These are phyloP conservation scores for Anguilla japonica DNA, from an alignment of 2,113 vertebrate species.

Conservation along the genomic window DNA sequence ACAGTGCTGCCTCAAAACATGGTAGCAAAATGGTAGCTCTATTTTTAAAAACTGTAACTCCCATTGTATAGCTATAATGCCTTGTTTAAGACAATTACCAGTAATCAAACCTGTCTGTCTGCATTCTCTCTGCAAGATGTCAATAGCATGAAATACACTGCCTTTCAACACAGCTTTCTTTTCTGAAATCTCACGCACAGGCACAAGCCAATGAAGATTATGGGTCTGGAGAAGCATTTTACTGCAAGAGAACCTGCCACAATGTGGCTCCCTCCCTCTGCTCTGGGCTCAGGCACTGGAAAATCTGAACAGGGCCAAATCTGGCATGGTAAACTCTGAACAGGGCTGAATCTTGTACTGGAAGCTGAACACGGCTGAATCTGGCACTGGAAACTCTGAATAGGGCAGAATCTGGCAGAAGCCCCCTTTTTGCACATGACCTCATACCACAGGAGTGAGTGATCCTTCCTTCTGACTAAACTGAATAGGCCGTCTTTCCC, in stretches of 20 bases:
- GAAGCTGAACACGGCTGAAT: background rate
- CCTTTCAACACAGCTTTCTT: background rate
- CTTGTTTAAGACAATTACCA: too few relatives aligned
- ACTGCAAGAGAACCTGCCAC: background rate
- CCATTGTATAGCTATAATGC: too few relatives aligned
- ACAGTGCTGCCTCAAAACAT: too few relatives aligned
- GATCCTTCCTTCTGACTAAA: slow-evolving; percentile 2
- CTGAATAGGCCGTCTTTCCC: background rate
- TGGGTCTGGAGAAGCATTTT: background rate
- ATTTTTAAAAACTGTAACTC: too few relatives aligned
- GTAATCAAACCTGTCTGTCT: too few relatives aligned
- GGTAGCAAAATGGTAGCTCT: too few relatives aligned
- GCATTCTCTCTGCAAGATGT: background rate
- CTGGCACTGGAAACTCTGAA: background rate
- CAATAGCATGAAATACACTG: background rate
- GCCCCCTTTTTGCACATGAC: background rate
- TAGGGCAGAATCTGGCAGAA: background rate
- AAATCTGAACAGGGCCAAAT: background rate
- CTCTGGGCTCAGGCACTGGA: background rate
- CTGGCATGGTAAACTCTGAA: background rate
- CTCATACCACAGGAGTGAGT: slow-evolving; percentile 13
- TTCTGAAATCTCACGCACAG: background rate
- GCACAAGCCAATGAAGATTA: background rate
- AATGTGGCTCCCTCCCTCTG: background rate
- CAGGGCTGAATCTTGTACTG: background rate